These are phyloP conservation scores for Anseranas semipalmata DNA, from an alignment of 2,113 vertebrate genomes.

Conservation along the genomic window DNA sequence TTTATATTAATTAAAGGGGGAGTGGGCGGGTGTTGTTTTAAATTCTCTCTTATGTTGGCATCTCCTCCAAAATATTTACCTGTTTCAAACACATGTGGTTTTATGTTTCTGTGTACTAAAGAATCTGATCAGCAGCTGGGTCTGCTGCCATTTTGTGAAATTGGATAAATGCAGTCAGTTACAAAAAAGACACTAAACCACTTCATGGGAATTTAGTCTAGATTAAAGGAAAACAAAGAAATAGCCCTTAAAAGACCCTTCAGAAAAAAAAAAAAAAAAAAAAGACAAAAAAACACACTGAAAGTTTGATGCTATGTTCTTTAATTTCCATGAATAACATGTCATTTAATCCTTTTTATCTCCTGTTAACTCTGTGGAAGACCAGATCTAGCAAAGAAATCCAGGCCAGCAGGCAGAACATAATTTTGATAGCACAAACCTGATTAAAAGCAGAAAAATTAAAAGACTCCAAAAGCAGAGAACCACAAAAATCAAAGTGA, in stretches of 20 bases:
- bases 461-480: background rate
- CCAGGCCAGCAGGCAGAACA: background rate
- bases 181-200: background rate
- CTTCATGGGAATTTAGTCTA: background rate
- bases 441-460: conserved; percentile 25
- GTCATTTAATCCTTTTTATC: background rate
- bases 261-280: accelerated
- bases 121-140: background rate
- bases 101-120: background rate
- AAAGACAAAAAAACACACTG: too few relatives aligned
- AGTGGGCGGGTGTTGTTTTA: background rate
- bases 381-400: background rate
- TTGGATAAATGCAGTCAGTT: background rate
- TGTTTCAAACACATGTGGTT: background rate
- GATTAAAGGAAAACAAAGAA: background rate
- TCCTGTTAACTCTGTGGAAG: background rate
- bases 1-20: background rate
- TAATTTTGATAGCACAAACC: background rate
- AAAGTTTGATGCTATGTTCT: conserved; percentile 4
- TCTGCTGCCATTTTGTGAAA: background rate
- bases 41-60: background rate
- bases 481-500: background rate
- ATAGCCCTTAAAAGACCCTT: background rate
- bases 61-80: background rate
- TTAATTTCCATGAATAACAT: background rate